Base-by-base conservation (phyloP, 2,113 vertebrate species). In the Percina caprodes region DNA sequence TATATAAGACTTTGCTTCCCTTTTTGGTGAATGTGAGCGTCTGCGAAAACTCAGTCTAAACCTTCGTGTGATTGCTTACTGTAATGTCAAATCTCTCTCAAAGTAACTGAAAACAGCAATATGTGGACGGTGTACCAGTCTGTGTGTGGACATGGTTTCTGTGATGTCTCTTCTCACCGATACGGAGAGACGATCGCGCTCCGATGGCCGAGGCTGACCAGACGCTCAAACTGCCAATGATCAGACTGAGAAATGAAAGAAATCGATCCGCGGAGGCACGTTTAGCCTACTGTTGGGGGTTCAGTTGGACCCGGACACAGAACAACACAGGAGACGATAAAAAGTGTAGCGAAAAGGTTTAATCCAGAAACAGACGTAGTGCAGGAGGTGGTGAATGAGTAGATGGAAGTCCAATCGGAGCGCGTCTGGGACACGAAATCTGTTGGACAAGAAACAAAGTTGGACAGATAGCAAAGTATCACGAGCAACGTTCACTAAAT, bases 21-120 rank as follows among this genome's bases (percentile, higher is more conserved):
- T 83, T n/a, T 30, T 88, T 84, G 91, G 90, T 93, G 74, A 91
- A 81, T 48, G 74, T 91, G 84, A 79, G 78, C 77, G 79, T 87
- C 74, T 12, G 59, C 26, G 10, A 45, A 66, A 75, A 73, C 49
- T 62, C 54, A 55, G 69, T 45, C 51, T 42, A 52, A 61, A 69
- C 66, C 21, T 73, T 46, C 21, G 48, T 84, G 72, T 83, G 90
- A 79, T 68, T 1, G 87, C 87, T 92, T 89, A 42, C 73, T 91
- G 85, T 89, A 9, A 39, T 39, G 35, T 73, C 45, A 87, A 84
- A 70, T 86, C 80, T 82, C 77, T 89, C 77, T 89, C 1, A 0
- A 42, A 74, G 75, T 86, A 74, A 81, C 63, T 82, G 65, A 59
- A 86, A 89, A 89, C 73, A 86, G 83, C 89, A 91, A 91, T 92